Conservation (phyloP, 92 coral and sea anemone species). For the Pocillopora grandis region DNA sequence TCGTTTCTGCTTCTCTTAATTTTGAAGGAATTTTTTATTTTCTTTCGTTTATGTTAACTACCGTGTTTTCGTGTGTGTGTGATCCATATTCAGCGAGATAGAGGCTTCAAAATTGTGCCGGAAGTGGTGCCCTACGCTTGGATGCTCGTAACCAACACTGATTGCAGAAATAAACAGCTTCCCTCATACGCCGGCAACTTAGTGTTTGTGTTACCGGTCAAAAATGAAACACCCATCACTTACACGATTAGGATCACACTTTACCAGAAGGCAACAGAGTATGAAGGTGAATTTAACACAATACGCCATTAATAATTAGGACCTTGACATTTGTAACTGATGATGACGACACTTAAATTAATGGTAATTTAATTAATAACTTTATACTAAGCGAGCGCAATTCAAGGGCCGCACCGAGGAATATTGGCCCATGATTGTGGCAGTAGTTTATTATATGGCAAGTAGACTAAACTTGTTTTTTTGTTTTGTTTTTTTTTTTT, state of each 20-base stretch:
- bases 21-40: no score
- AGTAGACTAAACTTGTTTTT: no score
- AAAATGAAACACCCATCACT: slow-evolving; percentile 33
- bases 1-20: no score
- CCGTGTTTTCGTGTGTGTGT: no score
- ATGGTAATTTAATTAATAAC: background rate
- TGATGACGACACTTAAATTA: background rate
- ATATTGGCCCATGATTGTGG: no score
- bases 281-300: background rate
- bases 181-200: slow-evolving; percentile 53
- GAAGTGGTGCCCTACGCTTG: slow-evolving; percentile 35
- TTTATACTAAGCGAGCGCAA: no score
- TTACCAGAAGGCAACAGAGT: slow-evolving; percentile 3
- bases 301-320: no score
- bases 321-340: background rate
- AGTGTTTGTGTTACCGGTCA: slow-evolving; percentile 53
- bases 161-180: slow-evolving; percentile 43
- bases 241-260: slow-evolving; percentile 48
- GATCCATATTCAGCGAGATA: slow-evolving; percentile 1
- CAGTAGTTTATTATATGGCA: no score
- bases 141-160: slow-evolving; percentile 31
- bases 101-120: slow-evolving; percentile 41
- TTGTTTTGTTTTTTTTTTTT: no score
- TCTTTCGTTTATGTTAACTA: no score
- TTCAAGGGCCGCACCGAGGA: no score